Base-by-base conservation (phyloP, 2,888 invertebrate genomes). In the Chymomyza amoena region DNA sequence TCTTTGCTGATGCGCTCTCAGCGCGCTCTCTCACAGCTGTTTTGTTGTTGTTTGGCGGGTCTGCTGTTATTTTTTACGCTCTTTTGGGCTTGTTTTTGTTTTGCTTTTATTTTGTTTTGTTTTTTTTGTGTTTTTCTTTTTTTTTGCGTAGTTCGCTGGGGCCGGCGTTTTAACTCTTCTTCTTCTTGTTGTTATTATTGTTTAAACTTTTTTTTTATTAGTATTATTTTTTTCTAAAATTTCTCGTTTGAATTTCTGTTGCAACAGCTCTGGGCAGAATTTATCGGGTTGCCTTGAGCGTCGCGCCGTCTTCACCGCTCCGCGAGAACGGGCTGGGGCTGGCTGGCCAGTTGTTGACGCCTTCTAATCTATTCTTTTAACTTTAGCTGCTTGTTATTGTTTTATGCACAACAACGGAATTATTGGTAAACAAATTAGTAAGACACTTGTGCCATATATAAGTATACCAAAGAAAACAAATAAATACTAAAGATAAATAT, bases 141-240 rank as follows among this genome's bases (percentile, higher is more conserved):
- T 76, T 81, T 88, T 76, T 84, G 88, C 88, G 84, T 88, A 88
- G 87, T 88, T 77, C 60, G 39, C 36, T 59, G 13, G 18, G 2
- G 32, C 32, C 32, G 2, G 3, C 50, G 1, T 25, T 50, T 28
- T 63, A 39, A n/a, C n/a, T n/a, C n/a, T n/a, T n/a, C n/a, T n/a
- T n/a, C n/a, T n/a, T n/a, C n/a, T n/a, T n/a, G n/a, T 16, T 45
- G 13, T 51, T 72, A 72, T 76, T 69, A 83, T 76, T 10, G 16
- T 52, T 51, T 62, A 18, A 28, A 59, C 32, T 59, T 28, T 59
- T 59, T 59, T 59, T 57, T 2, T 59, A 32, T 59, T 25, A 4
- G 2, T 25, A 25, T 25, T 25, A 2, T 25, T 25, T 25, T 20
- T 1, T 59, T 32, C 32, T 32, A 32, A n/a, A 59, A 36, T 32